Conservation (phyloP, 2,888 invertebrate species). For the Tenthredo livida region DNA sequence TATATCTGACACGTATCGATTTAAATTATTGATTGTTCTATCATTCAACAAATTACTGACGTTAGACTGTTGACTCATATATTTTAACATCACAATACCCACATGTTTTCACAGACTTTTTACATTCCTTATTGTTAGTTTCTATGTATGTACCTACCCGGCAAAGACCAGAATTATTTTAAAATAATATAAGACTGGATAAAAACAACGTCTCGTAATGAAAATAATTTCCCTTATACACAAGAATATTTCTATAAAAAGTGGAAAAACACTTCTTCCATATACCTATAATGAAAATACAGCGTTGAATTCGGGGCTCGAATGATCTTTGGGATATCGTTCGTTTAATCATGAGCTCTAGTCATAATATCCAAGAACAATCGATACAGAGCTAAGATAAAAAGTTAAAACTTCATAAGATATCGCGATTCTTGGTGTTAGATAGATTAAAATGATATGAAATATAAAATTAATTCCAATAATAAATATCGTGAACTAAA, state of each 20-base stretch:
- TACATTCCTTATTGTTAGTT: neutral
- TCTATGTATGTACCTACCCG: neutral
- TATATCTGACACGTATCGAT: neutral
- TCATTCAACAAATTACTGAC: neutral
- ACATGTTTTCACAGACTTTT: constrained; percentile 17
- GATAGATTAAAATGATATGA: neutral
- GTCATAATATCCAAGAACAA: neutral
- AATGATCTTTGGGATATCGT: neutral
- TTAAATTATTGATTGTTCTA: neutral
- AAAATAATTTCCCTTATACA: neutral
- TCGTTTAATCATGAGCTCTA: neutral
- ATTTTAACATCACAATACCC: neutral
- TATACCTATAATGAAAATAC: neutral
- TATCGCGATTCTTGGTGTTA: constrained; percentile 8
- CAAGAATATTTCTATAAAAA: neutral
- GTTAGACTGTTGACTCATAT: neutral
- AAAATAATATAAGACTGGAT: neutral
- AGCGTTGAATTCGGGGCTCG: neutral
- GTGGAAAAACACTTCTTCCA: neutral
- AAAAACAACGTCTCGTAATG: neutral
- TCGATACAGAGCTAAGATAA: neutral
- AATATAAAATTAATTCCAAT: neutral
- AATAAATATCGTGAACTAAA: neutral
- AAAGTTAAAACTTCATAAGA: neutral
- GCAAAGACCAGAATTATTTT: neutral